Evolutionary conservation across 2,113 vertebrate species (phyloP).

Genomic region (Archilochus colubris): DNA sequence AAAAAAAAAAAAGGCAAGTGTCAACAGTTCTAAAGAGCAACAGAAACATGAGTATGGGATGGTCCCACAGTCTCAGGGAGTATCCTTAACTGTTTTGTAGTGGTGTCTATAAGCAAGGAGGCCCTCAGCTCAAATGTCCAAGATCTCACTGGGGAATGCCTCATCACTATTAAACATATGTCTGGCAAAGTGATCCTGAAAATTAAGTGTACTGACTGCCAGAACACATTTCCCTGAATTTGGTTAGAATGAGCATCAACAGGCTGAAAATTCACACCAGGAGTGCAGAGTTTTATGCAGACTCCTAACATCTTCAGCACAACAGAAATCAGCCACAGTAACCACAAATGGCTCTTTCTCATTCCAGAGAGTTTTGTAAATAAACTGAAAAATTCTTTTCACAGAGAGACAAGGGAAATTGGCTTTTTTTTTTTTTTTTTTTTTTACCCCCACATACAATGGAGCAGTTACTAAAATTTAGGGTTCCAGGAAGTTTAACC

Average conservation of each 20-base stretch:
- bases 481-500: slow-evolving; percentile 44
- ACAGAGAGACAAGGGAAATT: slow-evolving; percentile 39
- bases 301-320: slow-evolving; percentile 66
- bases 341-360: slow-evolving; percentile 77
- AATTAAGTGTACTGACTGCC: slow-evolving; percentile 5
- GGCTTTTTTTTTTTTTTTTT: slow-evolving; percentile 11
- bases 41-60: neutral
- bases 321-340: slow-evolving; percentile 74
- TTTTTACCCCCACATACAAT: neutral
- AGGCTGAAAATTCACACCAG: slow-evolving; percentile 38
- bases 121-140: slow-evolving; percentile 1
- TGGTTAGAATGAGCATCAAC: slow-evolving; percentile 34
- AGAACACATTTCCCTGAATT: slow-evolving; percentile 31
- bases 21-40: slow-evolving; percentile 1
- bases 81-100: neutral
- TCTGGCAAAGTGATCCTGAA: slow-evolving; percentile 38
- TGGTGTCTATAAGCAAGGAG: neutral
- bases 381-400: slow-evolving; percentile 75
- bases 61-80: neutral
- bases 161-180: slow-evolving; percentile 23
- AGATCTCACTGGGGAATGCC: slow-evolving; percentile 1
- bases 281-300: slow-evolving; percentile 61
- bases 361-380: slow-evolving; percentile 80
- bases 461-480: slow-evolving; percentile 30
- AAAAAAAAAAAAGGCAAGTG: neutral